phyloP scores from a whole-genome alignment of 1,140 invertebrate genomes.

The Glomeris maerens region DNA sequence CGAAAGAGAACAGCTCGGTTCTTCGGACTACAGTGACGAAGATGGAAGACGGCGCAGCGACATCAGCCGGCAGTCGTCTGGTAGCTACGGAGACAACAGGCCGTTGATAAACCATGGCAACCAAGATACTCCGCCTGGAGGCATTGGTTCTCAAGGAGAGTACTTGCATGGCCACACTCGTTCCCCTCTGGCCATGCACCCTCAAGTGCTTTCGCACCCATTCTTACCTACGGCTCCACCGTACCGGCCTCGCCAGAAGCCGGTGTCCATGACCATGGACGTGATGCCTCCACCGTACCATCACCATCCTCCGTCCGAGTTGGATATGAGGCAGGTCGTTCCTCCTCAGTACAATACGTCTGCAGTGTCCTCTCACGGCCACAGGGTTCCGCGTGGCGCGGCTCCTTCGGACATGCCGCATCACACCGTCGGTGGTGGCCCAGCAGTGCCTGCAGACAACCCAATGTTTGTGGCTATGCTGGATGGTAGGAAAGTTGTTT shows the following conservation, averaged over 20 bases:
- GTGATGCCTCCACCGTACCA: conserved; percentile 16
- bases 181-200: conserved; percentile 14
- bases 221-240: conserved; percentile 7
- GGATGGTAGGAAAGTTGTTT: conserved; percentile 66
- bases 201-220: conserved; percentile 13
- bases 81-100: conserved; percentile 63
- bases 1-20: conserved; percentile 41
- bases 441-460: conserved; percentile 21
- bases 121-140: conserved; percentile 28
- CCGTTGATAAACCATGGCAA: conserved; percentile 50
- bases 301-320: conserved; percentile 18
- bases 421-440: not conserved
- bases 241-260: conserved; percentile 7
- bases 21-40: conserved; percentile 65
- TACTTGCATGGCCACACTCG: conserved; percentile 25
- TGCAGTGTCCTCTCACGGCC: conserved; percentile 14
- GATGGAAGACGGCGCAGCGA: conserved; percentile 58
- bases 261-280: conserved; percentile 13
- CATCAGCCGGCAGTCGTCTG: conserved; percentile 55
- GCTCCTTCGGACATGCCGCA: conserved; percentile 4
- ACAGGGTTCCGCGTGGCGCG: conserved; percentile 16
- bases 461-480: conserved; percentile 55
- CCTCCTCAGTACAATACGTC: conserved; percentile 16
- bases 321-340: conserved; percentile 17
- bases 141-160: too few relatives aligned